Conservation (phyloP, 2,797 vertebrate genomes). For the Diceros bicornis region DNA sequence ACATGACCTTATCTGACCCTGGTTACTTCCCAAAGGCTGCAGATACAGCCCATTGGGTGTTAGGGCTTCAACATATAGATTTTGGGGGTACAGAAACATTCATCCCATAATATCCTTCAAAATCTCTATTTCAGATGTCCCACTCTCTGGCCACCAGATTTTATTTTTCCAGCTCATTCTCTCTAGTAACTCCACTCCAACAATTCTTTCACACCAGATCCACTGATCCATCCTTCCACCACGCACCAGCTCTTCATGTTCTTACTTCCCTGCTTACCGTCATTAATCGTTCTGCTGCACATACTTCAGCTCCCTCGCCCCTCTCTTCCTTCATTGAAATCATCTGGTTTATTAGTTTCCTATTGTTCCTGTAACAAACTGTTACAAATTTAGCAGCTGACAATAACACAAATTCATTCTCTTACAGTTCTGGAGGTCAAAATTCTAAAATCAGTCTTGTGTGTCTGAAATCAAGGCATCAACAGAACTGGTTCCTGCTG, state of each 20-base stretch:
- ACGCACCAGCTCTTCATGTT: background rate
- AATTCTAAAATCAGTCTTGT: background rate
- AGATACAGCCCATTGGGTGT: background rate
- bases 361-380: background rate
- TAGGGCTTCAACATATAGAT: background rate
- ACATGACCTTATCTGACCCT: background rate
- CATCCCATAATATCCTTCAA: background rate
- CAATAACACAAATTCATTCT: background rate
- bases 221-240: background rate
- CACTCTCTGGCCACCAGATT: background rate
- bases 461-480: background rate
- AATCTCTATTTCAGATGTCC: background rate
- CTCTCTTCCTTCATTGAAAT: background rate
- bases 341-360: background rate
- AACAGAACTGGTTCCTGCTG: too few relatives aligned
- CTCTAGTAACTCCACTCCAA: background rate
- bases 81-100: background rate
- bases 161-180: background rate
- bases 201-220: background rate
- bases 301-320: background rate
- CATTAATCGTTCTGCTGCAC: background rate
- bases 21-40: background rate
- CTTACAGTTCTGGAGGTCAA: background rate
- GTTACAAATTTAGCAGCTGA: background rate
- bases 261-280: background rate